phyloP scores from a whole-genome alignment of 1,140 invertebrate species.

The Macrocentrus cingulum region DNA sequence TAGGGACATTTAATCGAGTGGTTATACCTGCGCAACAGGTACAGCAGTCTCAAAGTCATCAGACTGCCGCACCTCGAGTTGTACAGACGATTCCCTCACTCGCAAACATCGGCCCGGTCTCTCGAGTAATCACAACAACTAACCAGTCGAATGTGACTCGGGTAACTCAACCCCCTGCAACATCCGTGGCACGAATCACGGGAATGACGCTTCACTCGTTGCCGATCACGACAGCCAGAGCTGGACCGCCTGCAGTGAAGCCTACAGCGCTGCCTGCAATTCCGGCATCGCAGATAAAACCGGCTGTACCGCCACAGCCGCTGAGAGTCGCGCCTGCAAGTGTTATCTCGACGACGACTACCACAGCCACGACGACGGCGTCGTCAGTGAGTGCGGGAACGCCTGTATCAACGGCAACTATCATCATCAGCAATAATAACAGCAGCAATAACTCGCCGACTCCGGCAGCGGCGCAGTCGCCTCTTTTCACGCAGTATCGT shows the following conservation, averaged over 20 bases:
- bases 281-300: slow-evolving; percentile 36
- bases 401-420: slow-evolving; percentile 35
- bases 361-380: slow-evolving; percentile 9
- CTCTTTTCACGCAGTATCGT: slow-evolving; percentile 49
- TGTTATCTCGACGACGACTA: slow-evolving; percentile 15
- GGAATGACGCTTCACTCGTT: slow-evolving; percentile 53
- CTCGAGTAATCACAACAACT: slow-evolving; percentile 50
- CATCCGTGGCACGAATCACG: slow-evolving; percentile 49
- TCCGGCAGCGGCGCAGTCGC: slow-evolving; percentile 28
- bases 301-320: slow-evolving; percentile 30
- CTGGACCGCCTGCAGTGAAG: slow-evolving; percentile 42
- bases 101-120: slow-evolving; percentile 46
- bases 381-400: slow-evolving; percentile 11
- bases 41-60: slow-evolving; percentile 32
- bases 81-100: slow-evolving; percentile 53
- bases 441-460: slow-evolving; percentile 32
- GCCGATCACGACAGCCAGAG: slow-evolving; percentile 46
- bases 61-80: slow-evolving; percentile 39
- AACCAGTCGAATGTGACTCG: slow-evolving; percentile 42
- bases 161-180: slow-evolving; percentile 44
- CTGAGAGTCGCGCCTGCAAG: slow-evolving; percentile 25
- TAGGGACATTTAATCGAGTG: slow-evolving; percentile 49
- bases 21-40: slow-evolving; percentile 50
- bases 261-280: slow-evolving; percentile 41
- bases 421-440: slow-evolving; percentile 39